A percentile compares a stretch with the other conserved stretches of the same genome.
These are phyloP conservation scores for Plebejus argus DNA, from an alignment of 2,888 invertebrate species.

Conservation along the genomic window DNA sequence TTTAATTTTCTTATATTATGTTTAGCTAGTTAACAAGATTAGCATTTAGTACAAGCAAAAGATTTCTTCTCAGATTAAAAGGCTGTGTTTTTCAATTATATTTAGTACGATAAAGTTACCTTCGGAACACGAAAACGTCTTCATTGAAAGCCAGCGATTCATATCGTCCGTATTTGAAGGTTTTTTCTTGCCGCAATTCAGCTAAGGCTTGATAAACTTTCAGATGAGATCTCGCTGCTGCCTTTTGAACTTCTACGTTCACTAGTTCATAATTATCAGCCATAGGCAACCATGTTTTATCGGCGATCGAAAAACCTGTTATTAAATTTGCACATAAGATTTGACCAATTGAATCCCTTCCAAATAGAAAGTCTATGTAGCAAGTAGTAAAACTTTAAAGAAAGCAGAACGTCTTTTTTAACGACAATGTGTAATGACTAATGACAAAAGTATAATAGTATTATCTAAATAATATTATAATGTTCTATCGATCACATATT, in stretches of 20 bases:
- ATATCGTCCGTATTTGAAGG: slow-evolving; percentile 77
- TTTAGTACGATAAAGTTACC: slow-evolving; percentile 54
- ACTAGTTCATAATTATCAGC: slow-evolving; percentile 80
- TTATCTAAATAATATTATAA: neutral
- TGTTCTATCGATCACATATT: neutral
- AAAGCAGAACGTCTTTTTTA: neutral
- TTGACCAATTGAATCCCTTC: neutral
- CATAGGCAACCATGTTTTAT: slow-evolving; percentile 85
- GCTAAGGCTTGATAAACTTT: slow-evolving; percentile 82
- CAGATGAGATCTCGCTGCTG: slow-evolving; percentile 77
- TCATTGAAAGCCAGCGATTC: slow-evolving; percentile 76
- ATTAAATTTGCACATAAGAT: slow-evolving; percentile 10
- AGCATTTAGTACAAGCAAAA: neutral
- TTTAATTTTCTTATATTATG: neutral
- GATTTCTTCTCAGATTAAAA: neutral
- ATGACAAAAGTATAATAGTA: neutral
- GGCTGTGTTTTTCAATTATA: neutral
- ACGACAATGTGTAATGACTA: no score
- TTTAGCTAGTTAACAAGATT: neutral
- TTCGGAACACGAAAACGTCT: slow-evolving; percentile 78
- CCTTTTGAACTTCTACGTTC: slow-evolving; percentile 80
- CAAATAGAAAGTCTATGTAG: neutral
- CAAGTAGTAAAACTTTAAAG: neutral
- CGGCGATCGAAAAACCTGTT: slow-evolving; percentile 81
- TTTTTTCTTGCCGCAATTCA: slow-evolving; percentile 73